These are phyloP conservation scores for Acrocyrtus sp. DNA, from an alignment of 2,888 invertebrate species.

Conservation along the genomic window DNA sequence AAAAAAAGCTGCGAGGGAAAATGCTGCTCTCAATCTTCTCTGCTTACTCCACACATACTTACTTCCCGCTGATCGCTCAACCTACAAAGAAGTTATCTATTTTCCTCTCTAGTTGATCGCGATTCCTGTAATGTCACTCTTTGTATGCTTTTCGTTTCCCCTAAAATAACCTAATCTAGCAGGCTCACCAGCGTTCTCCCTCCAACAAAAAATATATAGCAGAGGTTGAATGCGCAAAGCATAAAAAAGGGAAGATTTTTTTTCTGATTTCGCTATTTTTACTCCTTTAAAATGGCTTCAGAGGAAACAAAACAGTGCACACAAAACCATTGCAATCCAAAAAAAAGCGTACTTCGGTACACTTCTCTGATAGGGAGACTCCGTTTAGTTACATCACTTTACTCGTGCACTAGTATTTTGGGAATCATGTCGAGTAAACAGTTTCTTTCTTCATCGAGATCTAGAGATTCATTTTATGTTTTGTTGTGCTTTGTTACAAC, in stretches of 20 bases:
- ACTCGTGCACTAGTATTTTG: neutral
- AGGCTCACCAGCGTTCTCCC: neutral
- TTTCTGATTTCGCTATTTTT: neutral
- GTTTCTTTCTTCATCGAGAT: neutral
- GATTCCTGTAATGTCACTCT: conserved; percentile 26
- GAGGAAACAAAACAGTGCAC: neutral
- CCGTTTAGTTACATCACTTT: neutral
- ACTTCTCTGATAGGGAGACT: neutral
- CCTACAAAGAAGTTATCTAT: neutral
- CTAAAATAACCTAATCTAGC: conserved; percentile 34
- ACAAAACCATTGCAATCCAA: too few relatives aligned
- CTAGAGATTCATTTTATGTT: conserved; percentile 3
- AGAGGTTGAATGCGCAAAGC: neutral
- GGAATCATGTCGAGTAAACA: conserved; percentile 24
- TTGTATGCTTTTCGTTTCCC: conserved; percentile 29
- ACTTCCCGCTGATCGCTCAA: neutral
- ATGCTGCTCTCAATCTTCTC: neutral
- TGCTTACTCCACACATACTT: neutral
- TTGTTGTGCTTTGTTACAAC: conserved; percentile 7
- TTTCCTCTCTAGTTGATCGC: neutral
- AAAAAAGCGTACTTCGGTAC: neutral
- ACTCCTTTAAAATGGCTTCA: neutral
- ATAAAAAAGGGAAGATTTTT: conserved; percentile 4
- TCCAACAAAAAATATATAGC: neutral
- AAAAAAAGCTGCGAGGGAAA: conserved; percentile 4